Base-by-base conservation (phyloP, 2,888 invertebrate genomes). In the Polyploca ridens region DNA sequence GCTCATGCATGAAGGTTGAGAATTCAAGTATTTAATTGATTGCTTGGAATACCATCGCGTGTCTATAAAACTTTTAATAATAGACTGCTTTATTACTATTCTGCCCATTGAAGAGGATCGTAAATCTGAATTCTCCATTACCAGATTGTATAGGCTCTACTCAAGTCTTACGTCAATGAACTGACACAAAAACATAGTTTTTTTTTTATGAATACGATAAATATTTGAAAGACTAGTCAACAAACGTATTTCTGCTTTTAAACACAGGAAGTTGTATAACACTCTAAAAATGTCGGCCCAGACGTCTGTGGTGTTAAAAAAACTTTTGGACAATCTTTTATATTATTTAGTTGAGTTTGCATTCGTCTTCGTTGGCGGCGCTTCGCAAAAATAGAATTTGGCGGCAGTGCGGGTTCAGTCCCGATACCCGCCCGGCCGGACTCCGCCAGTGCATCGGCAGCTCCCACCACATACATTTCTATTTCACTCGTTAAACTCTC, bases 381-480 rank as follows among this genome's bases (percentile, higher is more conserved):
- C 89, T 87, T 90, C 86, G 93, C 93, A 90, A 94, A 94, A 94
- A 94, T 94, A 94, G 94, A 90, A 88, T 94, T 89, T 89, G 94
- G 89, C 93, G 92, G 90, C 87, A 88, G 88, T 85, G 86, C 82
- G 86, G 87, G 85, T 85, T 84, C 84, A 87, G 83, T 90, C 89
- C 90, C 87, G 88, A 91, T 82, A 88, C 90, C 87, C 90, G 87
- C 82, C 74, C 78, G 72, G 85, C 81, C 84, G 78, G 74, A 80
- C 79, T 71, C 74, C 74, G 88, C 81, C 90, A 91, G 92, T 91
- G 91, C 88, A 88, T 79, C 83, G 88, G 83, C 82, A 83, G 83
- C 90, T 86, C 84, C 83, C 87, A 88, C 83, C 84, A 85, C 83
- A 86, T 77, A 82, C 82, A 86, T 80, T 86, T 85, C 83, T 81